Conservation (phyloP, 2,113 vertebrate genomes). For the Hippocampus abdominalis region DNA sequence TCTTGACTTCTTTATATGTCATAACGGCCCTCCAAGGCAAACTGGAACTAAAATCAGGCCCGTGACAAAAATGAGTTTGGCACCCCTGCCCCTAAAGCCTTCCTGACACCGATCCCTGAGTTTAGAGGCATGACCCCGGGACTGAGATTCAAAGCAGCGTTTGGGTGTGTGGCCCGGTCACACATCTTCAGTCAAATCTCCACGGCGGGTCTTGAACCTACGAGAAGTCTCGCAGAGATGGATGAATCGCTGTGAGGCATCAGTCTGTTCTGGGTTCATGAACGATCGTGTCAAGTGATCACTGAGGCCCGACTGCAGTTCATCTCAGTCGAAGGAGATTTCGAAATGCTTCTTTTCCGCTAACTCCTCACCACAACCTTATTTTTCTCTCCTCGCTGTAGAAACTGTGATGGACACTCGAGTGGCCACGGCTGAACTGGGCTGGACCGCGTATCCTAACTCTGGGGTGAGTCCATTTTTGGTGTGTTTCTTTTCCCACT, state of each 20-base stretch:
- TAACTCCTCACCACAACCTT: slow-evolving; percentile 3
- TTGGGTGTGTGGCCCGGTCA: no score
- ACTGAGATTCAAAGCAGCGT: no score
- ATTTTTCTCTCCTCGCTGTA: slow-evolving; percentile 64
- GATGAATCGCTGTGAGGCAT: slow-evolving; percentile 44
- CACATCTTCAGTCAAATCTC: slow-evolving; percentile 14
- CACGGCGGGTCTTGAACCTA: slow-evolving; percentile 4
- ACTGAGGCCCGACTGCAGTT: slow-evolving; percentile 46
- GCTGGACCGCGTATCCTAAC: slow-evolving; percentile 95
- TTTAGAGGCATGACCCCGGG: no score
- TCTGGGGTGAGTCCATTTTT: slow-evolving; percentile 85
- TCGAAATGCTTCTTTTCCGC: slow-evolving; percentile 37
- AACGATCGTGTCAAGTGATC: slow-evolving; percentile 57
- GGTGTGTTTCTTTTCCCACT: neutral
- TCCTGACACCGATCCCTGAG: no score
- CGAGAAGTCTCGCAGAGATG: slow-evolving; percentile 32
- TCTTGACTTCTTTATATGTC: no score
- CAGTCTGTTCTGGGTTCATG: slow-evolving; percentile 33
- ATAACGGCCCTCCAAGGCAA: no score
- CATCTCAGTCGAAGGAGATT: slow-evolving; percentile 35
- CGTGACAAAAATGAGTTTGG: no score
- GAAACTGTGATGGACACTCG: slow-evolving; percentile 98
- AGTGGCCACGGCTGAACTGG: slow-evolving; percentile 94
- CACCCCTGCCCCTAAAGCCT: no score
- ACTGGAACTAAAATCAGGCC: no score